These are phyloP conservation scores for Forbesichthys papilliferus DNA, from an alignment of 2,113 vertebrate genomes.

Conservation along the genomic window DNA sequence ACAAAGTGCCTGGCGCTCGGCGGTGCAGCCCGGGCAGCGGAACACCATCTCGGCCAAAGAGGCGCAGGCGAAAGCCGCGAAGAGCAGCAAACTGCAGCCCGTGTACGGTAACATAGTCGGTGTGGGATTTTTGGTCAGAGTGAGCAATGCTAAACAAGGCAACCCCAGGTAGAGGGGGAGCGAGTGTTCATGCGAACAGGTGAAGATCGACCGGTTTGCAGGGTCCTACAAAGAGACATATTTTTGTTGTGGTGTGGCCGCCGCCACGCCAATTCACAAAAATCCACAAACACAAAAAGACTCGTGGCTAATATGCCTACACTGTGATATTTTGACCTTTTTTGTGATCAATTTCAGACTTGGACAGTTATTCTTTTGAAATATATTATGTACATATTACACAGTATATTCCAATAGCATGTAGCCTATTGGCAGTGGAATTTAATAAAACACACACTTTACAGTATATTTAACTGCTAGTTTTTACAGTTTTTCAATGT, in stretches of 20 bases:
- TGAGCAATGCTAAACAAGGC: slow-evolving; percentile 40
- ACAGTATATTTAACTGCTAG: background rate
- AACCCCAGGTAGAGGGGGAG: slow-evolving; percentile 57
- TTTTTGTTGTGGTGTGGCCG: slow-evolving; percentile 19
- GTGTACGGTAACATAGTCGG: slow-evolving; percentile 63
- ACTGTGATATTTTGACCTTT: no score
- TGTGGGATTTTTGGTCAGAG: slow-evolving; percentile 38
- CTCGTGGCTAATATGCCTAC: no score
- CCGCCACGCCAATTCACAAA: no score
- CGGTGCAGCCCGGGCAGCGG: slow-evolving; percentile 88
- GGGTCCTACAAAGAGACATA: slow-evolving; percentile 74
- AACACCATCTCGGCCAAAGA: slow-evolving; percentile 83
- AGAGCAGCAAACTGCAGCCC: slow-evolving; percentile 66
- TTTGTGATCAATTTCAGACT: no score
- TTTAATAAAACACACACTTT: background rate
- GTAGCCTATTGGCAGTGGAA: background rate
- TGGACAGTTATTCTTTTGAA: no score
- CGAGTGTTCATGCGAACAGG: slow-evolving; percentile 70
- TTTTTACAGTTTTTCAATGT: background rate
- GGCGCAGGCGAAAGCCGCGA: slow-evolving; percentile 58
- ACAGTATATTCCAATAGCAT: no score
- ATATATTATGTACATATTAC: no score
- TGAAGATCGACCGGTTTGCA: slow-evolving; percentile 70
- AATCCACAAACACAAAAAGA: no score
- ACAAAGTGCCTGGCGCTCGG: slow-evolving; percentile 82